Evolutionary conservation across 2,797 vertebrate genomes (phyloP).

Genomic region (Falco berigora): DNA sequence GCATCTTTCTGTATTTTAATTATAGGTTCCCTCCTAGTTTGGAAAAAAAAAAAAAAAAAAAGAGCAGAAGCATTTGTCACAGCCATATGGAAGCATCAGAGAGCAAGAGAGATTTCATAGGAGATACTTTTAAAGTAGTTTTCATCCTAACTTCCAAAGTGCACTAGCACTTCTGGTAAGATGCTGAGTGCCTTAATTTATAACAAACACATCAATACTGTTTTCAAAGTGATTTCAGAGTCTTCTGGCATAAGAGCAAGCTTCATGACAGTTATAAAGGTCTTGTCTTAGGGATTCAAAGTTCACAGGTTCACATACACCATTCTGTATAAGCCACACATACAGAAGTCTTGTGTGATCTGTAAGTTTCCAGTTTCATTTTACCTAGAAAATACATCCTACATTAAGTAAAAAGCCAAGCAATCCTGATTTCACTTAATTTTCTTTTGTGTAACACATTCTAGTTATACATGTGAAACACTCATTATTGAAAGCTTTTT

Average conservation of each 20-base stretch:
- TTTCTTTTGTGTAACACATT: not conserved
- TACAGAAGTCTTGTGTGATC: not conserved
- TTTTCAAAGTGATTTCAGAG: not conserved
- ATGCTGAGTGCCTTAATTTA: not conserved
- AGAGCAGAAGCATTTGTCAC: not conserved
- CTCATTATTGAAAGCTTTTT: not conserved
- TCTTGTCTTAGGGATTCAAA: not conserved
- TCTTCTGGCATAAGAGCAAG: not conserved
- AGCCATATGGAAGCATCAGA: not conserved
- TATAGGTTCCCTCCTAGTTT: not conserved
- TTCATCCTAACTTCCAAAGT: not conserved
- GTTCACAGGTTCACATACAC: not conserved
- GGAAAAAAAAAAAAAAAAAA: not conserved
- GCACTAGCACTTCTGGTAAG: not conserved
- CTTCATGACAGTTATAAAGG: not conserved
- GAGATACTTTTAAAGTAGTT: not conserved
- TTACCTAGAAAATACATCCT: not conserved
- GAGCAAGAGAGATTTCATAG: not conserved
- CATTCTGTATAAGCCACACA: not conserved
- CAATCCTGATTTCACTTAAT: not conserved
- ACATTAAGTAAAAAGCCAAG: not conserved
- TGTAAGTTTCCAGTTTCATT: not conserved
- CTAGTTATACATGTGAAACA: not conserved
- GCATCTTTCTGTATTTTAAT: not conserved
- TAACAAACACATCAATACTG: not conserved